Percentiles rank a stretch among this genome's conserved stretches.
Evolutionary conservation across 2,113 vertebrate genomes (phyloP).

Genomic region (Strix uralensis): DNA sequence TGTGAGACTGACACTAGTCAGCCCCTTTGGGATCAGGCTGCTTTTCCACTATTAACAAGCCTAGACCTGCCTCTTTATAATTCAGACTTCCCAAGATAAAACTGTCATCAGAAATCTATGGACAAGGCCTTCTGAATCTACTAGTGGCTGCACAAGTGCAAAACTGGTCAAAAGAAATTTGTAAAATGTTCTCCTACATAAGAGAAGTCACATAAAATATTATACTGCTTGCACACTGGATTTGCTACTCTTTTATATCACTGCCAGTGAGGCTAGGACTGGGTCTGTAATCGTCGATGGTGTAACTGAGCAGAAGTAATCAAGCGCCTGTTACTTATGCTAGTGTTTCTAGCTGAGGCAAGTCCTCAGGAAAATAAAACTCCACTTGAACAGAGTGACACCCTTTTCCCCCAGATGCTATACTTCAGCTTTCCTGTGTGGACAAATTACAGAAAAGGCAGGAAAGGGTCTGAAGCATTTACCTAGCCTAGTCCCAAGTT

Average conservation of each 20-base stretch:
- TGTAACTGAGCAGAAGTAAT: neutral
- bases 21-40: neutral
- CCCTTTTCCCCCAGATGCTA: neutral
- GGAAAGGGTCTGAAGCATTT: neutral
- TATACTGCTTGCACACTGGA: neutral
- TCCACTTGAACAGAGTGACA: neutral
- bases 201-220: neutral
- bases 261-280: neutral
- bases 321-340: neutral
- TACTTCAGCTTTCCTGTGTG: neutral
- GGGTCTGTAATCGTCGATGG: neutral
- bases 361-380: neutral
- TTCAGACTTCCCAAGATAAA: neutral
- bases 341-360: neutral
- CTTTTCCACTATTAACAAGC: neutral
- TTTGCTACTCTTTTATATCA: neutral
- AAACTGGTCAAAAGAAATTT: neutral
- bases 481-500: neutral
- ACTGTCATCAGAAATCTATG: accelerated
- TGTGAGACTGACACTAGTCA: neutral
- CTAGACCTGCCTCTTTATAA: neutral
- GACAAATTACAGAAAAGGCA: neutral
- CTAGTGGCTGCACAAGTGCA: neutral
- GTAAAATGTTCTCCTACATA: neutral
- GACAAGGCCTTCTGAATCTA: neutral